Conservation (phyloP, 2,797 vertebrate species). For the Neoniphon sammara region DNA sequence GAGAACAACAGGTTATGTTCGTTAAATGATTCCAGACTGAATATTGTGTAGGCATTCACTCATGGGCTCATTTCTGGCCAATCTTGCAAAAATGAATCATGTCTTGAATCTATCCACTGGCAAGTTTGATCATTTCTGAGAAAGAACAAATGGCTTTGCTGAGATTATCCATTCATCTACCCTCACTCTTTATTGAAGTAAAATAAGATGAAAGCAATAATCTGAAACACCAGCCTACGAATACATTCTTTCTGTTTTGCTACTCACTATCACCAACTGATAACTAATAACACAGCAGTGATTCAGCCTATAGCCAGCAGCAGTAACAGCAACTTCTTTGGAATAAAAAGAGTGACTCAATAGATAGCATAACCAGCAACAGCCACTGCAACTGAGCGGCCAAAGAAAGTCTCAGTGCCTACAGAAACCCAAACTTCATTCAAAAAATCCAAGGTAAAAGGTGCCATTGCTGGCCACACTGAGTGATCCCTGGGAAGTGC, state of each 20-base stretch:
- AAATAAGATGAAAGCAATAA: not conserved
- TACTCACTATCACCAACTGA: too few relatives aligned
- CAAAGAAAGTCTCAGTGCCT: too few relatives aligned
- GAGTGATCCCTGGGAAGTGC: too few relatives aligned
- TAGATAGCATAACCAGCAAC: too few relatives aligned
- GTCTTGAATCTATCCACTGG: not conserved
- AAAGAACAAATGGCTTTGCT: not conserved
- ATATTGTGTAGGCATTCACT: not conserved
- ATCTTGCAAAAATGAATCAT: not conserved
- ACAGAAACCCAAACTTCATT: too few relatives aligned
- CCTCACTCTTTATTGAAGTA: not conserved
- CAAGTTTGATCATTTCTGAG: not conserved
- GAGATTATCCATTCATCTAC: not conserved
- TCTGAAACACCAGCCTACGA: not conserved
- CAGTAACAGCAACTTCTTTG: too few relatives aligned
- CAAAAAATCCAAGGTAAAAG: too few relatives aligned
- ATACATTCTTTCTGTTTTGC: not conserved
- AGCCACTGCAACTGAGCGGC: too few relatives aligned
- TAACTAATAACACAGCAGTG: too few relatives aligned
- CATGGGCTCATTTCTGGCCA: not conserved
- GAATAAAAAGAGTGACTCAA: too few relatives aligned
- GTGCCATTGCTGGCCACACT: too few relatives aligned
- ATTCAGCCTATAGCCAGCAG: too few relatives aligned
- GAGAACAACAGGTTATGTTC: not conserved
- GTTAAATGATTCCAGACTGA: not conserved